phyloP scores from a whole-genome alignment of 2,888 invertebrate species.

The Phalera bucephala region DNA sequence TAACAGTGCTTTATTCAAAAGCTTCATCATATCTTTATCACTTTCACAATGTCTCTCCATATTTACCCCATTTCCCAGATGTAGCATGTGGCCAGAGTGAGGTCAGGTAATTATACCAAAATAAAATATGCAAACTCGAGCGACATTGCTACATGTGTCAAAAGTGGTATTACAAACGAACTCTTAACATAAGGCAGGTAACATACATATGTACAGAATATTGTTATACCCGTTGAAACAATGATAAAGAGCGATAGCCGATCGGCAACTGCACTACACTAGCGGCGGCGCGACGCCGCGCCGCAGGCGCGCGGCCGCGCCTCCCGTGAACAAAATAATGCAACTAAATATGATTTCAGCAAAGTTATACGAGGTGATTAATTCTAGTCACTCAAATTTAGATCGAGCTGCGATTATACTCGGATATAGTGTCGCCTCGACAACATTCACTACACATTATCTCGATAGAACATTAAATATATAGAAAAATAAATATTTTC shows the following conservation, averaged over 20 bases:
- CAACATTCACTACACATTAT: constrained; percentile 82
- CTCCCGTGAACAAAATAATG: constrained; percentile 42
- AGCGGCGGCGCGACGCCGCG: constrained; percentile 19
- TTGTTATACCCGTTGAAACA: constrained; percentile 74
- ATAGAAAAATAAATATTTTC: constrained; percentile 84
- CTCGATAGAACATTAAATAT: constrained; percentile 81
- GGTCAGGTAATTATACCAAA: constrained; percentile 67
- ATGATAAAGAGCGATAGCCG: constrained; percentile 75
- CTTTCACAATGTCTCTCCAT: constrained; percentile 87
- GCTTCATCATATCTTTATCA: constrained; percentile 84
- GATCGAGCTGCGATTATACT: constrained; percentile 40
- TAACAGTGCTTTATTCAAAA: constrained; percentile 87
- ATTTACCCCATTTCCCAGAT: constrained; percentile 87
- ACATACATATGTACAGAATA: constrained; percentile 77
- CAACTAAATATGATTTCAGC: constrained; percentile 60
- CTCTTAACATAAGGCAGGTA: constrained; percentile 80
- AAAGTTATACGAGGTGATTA: constrained; percentile 61
- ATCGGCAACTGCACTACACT: constrained; percentile 45
- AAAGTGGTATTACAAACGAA: constrained; percentile 84
- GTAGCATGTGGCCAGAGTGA: constrained; percentile 81
- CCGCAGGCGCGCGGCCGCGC: constrained; percentile 18
- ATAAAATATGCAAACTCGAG: constrained; percentile 61
- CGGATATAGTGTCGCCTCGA: constrained; percentile 73
- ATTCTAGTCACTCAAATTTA: constrained; percentile 53
- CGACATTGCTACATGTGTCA: constrained; percentile 84